phyloP scores from a whole-genome alignment of 2,888 invertebrate genomes.

The Bellardia pandia region DNA sequence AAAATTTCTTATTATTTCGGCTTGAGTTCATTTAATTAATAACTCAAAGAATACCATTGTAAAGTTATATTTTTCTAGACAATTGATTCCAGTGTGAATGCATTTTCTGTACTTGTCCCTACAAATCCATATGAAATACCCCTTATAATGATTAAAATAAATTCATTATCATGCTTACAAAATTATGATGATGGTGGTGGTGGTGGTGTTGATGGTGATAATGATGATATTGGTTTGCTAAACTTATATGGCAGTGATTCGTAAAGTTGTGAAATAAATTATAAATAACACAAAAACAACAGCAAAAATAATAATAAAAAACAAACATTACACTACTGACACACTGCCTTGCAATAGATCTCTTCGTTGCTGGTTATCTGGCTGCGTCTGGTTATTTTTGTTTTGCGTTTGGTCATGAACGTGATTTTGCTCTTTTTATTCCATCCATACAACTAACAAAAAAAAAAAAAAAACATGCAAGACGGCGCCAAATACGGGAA shows the following conservation, averaged over 20 bases:
- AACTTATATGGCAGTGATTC: conserved; percentile 33
- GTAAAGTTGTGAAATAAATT: conserved; percentile 52
- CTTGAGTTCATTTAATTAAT: no score
- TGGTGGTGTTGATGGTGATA: conserved; percentile 19
- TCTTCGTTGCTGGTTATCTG: conserved; percentile 39
- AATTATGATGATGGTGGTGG: conserved; percentile 12
- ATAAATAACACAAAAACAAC: conserved; percentile 18
- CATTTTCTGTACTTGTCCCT: neutral
- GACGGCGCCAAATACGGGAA: conserved; percentile 72
- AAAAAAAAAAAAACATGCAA: conserved; percentile 49
- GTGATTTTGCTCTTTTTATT: conserved; percentile 54
- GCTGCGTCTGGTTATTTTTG: conserved; percentile 20
- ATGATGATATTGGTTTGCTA: conserved; percentile 32
- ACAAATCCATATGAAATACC: conserved; percentile 2
- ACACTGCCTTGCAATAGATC: conserved; percentile 72
- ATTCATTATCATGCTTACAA: conserved; percentile 26
- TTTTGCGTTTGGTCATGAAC: conserved; percentile 64
- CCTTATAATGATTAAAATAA: conserved; percentile 25
- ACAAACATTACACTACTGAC: conserved; percentile 68
- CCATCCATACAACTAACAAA: conserved; percentile 13
- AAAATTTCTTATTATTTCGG: no score
- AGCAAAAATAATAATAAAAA: conserved; percentile 29
- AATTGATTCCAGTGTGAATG: no score
- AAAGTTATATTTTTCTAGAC: no score
- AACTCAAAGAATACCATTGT: no score